These are phyloP conservation scores for zebrafish (Danio rerio) DNA, from an alignment of 2,113 vertebrate genomes.

Conservation along the genomic window DNA sequence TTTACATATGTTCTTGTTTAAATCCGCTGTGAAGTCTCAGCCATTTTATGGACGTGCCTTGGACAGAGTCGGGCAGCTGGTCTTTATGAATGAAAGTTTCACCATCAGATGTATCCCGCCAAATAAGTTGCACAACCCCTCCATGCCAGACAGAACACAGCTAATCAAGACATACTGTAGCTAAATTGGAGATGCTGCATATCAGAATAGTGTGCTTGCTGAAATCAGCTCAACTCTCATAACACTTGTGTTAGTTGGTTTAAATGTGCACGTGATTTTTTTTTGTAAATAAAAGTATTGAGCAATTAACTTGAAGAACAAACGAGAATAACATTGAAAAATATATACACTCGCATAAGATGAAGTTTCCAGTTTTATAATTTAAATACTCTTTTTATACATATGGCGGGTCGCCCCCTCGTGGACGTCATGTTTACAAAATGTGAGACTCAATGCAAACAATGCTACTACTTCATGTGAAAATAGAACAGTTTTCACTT, in stretches of 20 bases:
- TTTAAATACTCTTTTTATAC: neutral
- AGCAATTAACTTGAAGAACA: neutral
- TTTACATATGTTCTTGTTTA: neutral
- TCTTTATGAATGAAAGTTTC: neutral
- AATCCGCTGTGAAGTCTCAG: neutral
- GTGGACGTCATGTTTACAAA: neutral
- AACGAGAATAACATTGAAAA: neutral
- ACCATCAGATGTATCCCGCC: constrained; percentile 15
- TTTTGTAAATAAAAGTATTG: neutral
- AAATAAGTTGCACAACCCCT: neutral
- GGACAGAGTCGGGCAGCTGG: neutral
- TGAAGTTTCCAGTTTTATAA: neutral
- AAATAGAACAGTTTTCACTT: no score
- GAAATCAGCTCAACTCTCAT: neutral
- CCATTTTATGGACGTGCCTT: neutral
- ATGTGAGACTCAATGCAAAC: no score
- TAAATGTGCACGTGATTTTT: neutral
- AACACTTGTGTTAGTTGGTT: neutral
- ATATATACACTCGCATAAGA: neutral
- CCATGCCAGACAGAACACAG: no score
- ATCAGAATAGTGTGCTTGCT: neutral
- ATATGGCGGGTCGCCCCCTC: neutral
- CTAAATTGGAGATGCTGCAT: neutral
- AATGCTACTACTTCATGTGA: no score
- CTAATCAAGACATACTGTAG: neutral